These are phyloP conservation scores for Subacronicta megacephala DNA, from an alignment of 2,888 invertebrate species.

Conservation along the genomic window DNA sequence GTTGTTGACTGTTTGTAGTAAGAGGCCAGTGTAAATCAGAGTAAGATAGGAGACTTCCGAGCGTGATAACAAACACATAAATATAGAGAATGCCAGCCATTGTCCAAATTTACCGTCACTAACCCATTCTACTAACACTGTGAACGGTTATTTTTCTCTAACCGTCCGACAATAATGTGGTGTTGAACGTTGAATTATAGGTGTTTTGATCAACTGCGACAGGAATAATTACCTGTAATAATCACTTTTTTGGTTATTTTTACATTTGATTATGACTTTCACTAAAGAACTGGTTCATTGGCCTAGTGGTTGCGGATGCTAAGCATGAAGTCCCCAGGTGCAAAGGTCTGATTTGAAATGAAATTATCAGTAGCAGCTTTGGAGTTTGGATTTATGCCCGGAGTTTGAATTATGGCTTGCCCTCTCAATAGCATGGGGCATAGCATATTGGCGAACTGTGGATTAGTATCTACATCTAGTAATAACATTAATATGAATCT, in stretches of 20 bases:
- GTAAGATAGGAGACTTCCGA: slow-evolving; percentile 79
- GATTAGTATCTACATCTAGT: no score
- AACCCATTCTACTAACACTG: slow-evolving; percentile 69
- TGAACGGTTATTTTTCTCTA: slow-evolving; percentile 69
- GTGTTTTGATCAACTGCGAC: slow-evolving; percentile 48
- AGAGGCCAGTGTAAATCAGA: slow-evolving; percentile 79
- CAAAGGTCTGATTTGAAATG: no score
- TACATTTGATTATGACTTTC: slow-evolving; percentile 3
- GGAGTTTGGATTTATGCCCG: no score
- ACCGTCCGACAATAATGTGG: slow-evolving; percentile 53
- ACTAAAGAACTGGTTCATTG: not conserved
- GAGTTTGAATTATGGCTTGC: no score
- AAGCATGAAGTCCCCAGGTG: no score
- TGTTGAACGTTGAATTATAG: slow-evolving; percentile 49
- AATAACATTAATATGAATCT: slow-evolving; percentile 58
- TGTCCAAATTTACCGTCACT: slow-evolving; percentile 80
- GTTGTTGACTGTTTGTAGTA: slow-evolving; percentile 77
- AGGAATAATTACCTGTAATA: slow-evolving; percentile 39
- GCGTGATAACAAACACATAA: slow-evolving; percentile 86
- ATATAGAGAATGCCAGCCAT: slow-evolving; percentile 79
- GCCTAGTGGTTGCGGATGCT: no score
- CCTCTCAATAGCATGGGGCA: no score
- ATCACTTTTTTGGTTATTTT: slow-evolving; percentile 3
- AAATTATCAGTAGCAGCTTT: no score
- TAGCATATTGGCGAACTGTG: slow-evolving; percentile 44